Conservation (phyloP, 2,797 vertebrate genomes). For the Lagocephalus sceleratus region DNA sequence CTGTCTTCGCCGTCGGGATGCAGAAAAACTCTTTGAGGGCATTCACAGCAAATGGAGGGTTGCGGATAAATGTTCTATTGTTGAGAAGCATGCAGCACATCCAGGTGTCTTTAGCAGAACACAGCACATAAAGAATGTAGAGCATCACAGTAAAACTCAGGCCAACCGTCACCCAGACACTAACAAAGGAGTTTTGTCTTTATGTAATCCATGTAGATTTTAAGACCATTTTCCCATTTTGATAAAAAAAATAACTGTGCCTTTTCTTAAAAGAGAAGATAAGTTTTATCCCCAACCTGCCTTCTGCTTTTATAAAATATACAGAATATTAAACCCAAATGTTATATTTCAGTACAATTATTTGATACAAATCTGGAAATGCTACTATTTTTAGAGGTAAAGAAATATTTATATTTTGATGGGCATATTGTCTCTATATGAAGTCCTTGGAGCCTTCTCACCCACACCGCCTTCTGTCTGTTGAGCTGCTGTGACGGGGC, state of each 20-base stretch:
- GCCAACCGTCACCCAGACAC: slow-evolving; percentile 53
- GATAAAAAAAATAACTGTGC: slow-evolving; percentile 68
- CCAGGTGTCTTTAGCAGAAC: slow-evolving; percentile 17
- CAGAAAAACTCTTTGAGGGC: slow-evolving; percentile 60
- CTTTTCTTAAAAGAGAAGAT: slow-evolving; percentile 52
- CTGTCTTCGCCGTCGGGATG: slow-evolving; percentile 26
- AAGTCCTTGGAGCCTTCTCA: slow-evolving; percentile 60
- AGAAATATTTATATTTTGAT: slow-evolving; percentile 66
- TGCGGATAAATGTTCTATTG: slow-evolving; percentile 6
- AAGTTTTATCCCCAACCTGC: slow-evolving; percentile 63
- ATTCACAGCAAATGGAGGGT: slow-evolving; percentile 52
- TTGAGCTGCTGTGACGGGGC: slow-evolving; percentile 43
- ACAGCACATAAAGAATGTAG: slow-evolving; percentile 40
- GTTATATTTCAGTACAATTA: slow-evolving; percentile 74
- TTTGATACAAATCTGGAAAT: slow-evolving; percentile 75
- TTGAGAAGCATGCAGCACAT: slow-evolving; percentile 12
- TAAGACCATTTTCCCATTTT: slow-evolving; percentile 40
- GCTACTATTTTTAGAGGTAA: slow-evolving; percentile 73
- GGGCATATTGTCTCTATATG: slow-evolving; percentile 56
- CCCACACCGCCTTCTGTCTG: slow-evolving; percentile 55
- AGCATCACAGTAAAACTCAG: slow-evolving; percentile 68
- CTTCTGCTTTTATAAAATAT: slow-evolving; percentile 72
- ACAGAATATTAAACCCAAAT: slow-evolving; percentile 71
- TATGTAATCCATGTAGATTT: slow-evolving; percentile 33
- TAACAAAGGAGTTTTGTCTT: slow-evolving; percentile 42